Evolutionary conservation across 2,113 vertebrate genomes (phyloP).

Genomic region (Canis aureus): DNA sequence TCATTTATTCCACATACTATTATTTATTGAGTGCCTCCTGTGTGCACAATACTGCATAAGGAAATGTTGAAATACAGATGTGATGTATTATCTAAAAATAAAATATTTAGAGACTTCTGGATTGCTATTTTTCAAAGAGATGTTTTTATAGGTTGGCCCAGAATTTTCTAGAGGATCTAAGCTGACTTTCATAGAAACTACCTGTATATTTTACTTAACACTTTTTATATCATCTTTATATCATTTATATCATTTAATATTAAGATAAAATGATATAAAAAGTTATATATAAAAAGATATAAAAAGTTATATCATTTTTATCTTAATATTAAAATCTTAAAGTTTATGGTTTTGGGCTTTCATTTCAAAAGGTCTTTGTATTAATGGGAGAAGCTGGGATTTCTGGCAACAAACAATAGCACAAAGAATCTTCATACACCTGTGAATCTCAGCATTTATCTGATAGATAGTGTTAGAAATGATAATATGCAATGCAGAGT

Average conservation of each 20-base stretch:
- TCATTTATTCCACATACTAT: neutral
- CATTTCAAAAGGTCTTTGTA: neutral
- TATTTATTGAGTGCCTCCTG: neutral
- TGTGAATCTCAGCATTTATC: neutral
- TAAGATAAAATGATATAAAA: too few relatives aligned
- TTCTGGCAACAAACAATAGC: neutral
- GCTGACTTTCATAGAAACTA: neutral
- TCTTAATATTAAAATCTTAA: neutral
- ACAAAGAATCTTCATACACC: neutral
- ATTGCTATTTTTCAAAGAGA: neutral
- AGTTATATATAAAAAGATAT: too few relatives aligned
- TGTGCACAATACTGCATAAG: neutral
- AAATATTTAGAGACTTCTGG: neutral
- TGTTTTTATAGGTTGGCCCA: neutral
- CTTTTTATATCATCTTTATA: neutral
- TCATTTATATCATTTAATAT: too few relatives aligned
- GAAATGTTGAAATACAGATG: neutral
- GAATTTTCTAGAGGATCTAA: neutral
- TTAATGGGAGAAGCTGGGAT: neutral
- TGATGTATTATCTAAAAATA: neutral
- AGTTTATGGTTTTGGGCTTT: neutral
- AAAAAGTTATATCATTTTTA: neutral
- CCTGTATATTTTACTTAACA: neutral
- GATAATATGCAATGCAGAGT: conserved; percentile 30
- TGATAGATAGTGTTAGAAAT: neutral